Base-by-base conservation (phyloP, 2,888 invertebrate genomes). In the Carpatolechia fugitivella region DNA sequence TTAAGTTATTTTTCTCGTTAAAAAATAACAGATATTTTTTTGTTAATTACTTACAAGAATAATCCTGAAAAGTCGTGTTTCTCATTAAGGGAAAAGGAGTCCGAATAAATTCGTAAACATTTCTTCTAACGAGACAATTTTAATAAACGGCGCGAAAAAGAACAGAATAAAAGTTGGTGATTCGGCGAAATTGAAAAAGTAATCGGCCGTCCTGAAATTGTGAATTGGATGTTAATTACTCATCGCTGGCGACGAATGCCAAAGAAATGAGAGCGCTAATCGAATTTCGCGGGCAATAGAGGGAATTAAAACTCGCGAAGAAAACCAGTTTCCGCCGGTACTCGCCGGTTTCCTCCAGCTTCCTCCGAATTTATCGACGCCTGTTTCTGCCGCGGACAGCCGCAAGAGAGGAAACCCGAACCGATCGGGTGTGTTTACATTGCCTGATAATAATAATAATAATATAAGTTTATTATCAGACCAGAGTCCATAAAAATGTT, bases 221-320 rank as follows among this genome's bases (percentile, higher is more conserved):
- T 54, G 57, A 60, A 58, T 59, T 57, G 50, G 46, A 56, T 56
- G 33, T 51, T 66, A 63, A 68, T 68, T 65, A 62, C 62, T 66
- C 54, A 62, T 62, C 60, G 62, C 55, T 52, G 46, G 50, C 58
- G 57, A 53, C 49, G 59, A 62, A 63, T 29, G 13, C 60, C 56
- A 56, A 57, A 60, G 59, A 56, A 73, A 76, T 67, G 70, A 70
- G 68, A 74, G 69, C 68, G 72, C 69, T 82, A 81, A 84, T 82
- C 76, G 78, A 82, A 80, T 82, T 81, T 64, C 66, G 64, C 72
- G 66, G 69, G 70, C 77, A 79, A 78, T 80, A 73, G 73, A 67
- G 71, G 63, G 74, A 78, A 80, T 77, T 76, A 69, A 75, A 76
- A 76, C 70, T 80, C 80, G 75, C 80, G 80, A 82, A 82, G 79